Conservation (phyloP, 2,888 invertebrate species). For the Silvanus unidentatus region DNA sequence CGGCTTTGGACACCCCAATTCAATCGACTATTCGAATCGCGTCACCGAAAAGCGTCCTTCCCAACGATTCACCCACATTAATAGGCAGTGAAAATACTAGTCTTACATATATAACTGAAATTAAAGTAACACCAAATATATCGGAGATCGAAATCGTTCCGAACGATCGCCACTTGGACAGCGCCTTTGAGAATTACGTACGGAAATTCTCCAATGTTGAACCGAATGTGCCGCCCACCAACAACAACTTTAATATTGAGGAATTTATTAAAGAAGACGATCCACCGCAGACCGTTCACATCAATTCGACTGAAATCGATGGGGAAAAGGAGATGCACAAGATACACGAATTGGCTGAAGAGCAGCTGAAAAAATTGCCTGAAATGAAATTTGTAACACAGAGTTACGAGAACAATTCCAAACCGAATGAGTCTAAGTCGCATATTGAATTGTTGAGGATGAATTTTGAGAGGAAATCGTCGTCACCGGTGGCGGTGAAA, state of each 20-base stretch:
- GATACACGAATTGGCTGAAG: slow-evolving; percentile 43
- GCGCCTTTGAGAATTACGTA: slow-evolving; percentile 41
- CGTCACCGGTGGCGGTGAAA: slow-evolving; percentile 34
- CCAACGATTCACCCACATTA: slow-evolving; percentile 5
- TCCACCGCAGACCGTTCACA: slow-evolving; percentile 21
- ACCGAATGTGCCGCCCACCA: slow-evolving; percentile 24
- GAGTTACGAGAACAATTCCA: slow-evolving; percentile 58
- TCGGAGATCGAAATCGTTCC: slow-evolving; percentile 37
- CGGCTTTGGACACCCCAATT: slow-evolving; percentile 50
- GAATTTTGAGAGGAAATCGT: slow-evolving; percentile 43
- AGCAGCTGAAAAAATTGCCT: slow-evolving; percentile 45
- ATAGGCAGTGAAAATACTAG: slow-evolving; percentile 25
- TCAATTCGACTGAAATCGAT: slow-evolving; percentile 30
- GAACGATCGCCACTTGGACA: slow-evolving; percentile 43
- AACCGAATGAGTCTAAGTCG: slow-evolving; percentile 48
- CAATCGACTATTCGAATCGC: slow-evolving; percentile 34
- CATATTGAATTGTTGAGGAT: slow-evolving; percentile 51
- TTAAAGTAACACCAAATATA: slow-evolving; percentile 56
- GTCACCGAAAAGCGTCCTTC: slow-evolving; percentile 9
- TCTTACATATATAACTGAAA: slow-evolving; percentile 66
- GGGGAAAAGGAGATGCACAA: slow-evolving; percentile 39
- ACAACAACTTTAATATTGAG: slow-evolving; percentile 32
- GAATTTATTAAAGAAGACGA: slow-evolving; percentile 21
- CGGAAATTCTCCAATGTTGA: slow-evolving; percentile 35
- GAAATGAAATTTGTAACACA: slow-evolving; percentile 60